A percentile compares a stretch with the other conserved stretches of the same genome.
Conservation (phyloP, 2,888 invertebrate species). For the Epinotia bilunana region DNA sequence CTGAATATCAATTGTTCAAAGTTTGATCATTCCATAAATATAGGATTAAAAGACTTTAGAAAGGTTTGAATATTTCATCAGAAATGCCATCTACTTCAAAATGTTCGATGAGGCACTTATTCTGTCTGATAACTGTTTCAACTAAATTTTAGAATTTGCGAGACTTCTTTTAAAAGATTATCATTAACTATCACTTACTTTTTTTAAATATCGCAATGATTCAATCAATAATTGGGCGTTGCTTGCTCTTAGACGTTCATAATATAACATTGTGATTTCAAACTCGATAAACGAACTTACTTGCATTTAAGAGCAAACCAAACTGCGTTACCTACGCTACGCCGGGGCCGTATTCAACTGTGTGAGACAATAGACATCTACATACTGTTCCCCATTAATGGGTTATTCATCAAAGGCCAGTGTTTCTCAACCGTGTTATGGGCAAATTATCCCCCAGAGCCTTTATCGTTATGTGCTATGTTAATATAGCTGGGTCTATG, state of each 20-base stretch:
- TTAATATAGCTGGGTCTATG: constrained; percentile 25
- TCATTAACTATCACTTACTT: not conserved
- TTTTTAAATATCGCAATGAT: not conserved
- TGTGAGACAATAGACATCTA: constrained; percentile 23
- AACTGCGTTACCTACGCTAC: not conserved
- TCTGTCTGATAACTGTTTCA: constrained; percentile 19
- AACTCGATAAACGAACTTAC: not conserved
- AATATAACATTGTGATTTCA: not conserved
- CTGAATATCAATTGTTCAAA: constrained; percentile 24
- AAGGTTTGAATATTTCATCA: constrained; percentile 23
- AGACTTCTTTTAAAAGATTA: not conserved
- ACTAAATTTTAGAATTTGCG: constrained; percentile 5
- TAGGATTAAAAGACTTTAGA: constrained; percentile 24
- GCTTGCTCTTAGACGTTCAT: not conserved
- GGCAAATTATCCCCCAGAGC: constrained; percentile 42
- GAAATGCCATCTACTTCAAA: constrained; percentile 6
- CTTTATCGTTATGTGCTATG: constrained; percentile 28
- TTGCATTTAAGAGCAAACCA: not conserved
- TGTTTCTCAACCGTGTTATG: constrained; percentile 34
- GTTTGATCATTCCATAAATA: constrained; percentile 30
- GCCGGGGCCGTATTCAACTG: not conserved
- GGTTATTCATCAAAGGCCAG: constrained; percentile 43
- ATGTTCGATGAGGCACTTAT: not conserved
- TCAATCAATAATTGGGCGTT: not conserved
- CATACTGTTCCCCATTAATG: constrained; percentile 11